A percentile compares a stretch with the other conserved stretches of the same genome.
Evolutionary conservation across 2,113 vertebrate genomes (phyloP).

Genomic region (Oncorhynchus masou): DNA sequence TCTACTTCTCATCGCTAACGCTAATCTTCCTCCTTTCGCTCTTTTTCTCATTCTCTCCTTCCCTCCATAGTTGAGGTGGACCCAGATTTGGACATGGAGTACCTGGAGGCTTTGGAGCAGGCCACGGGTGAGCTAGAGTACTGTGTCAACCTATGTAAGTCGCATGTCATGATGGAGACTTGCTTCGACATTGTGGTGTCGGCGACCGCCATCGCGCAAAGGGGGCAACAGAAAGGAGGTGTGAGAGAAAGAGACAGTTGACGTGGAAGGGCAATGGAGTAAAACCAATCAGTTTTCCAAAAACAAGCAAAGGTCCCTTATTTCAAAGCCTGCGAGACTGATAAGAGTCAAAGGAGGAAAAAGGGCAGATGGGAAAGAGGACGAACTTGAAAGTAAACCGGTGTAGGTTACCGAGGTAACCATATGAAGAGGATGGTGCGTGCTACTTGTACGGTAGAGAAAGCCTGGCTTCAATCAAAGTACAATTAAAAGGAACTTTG

Average conservation of each 20-base stretch:
- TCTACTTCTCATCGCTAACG: not conserved
- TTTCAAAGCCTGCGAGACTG: not conserved
- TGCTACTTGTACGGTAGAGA: conserved; percentile 1
- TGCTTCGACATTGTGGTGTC: conserved; percentile 84
- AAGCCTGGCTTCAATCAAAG: conserved; percentile 19
- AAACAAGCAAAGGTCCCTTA: conserved; percentile 10
- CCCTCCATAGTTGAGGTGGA: conserved; percentile 84
- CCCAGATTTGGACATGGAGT: conserved; percentile 83
- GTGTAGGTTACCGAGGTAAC: not conserved
- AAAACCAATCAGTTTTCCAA: not conserved
- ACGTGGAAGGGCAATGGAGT: conserved; percentile 17
- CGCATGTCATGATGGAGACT: conserved; percentile 92
- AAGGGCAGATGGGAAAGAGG: not conserved
- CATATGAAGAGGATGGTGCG: not conserved
- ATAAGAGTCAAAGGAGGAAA: not conserved
- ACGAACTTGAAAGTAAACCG: not conserved
- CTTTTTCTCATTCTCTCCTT: not conserved
- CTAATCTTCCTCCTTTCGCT: not conserved
- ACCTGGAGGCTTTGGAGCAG: conserved; percentile 83
- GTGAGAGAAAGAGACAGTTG: conserved; percentile 43
- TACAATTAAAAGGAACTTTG: conserved; percentile 19
- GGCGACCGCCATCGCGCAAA: conserved; percentile 56
- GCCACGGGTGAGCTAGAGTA: conserved; percentile 84
- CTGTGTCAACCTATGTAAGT: conserved; percentile 89
- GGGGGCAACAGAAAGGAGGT: conserved; percentile 72